Percentiles rank a stretch among this genome's conserved stretches.
These are phyloP conservation scores for Melinaea marsaeus DNA, from an alignment of 2,888 invertebrate genomes.

Conservation along the genomic window DNA sequence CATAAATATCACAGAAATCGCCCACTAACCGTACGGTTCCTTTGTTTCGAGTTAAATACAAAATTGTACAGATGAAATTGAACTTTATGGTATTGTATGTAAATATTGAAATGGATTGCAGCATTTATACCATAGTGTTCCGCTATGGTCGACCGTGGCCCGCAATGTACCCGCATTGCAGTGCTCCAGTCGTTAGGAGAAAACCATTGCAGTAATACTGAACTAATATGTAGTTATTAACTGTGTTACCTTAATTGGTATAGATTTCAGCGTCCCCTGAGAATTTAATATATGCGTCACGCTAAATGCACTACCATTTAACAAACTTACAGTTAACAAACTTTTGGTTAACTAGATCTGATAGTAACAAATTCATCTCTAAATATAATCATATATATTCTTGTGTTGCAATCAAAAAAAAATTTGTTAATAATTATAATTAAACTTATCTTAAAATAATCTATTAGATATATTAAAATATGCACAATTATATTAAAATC, in stretches of 20 bases:
- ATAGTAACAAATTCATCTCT: no score
- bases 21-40: conserved; percentile 29
- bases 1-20: conserved; percentile 28
- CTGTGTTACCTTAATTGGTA: conserved; percentile 35
- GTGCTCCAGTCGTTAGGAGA: conserved; percentile 34
- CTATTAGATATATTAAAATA: no score
- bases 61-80: conserved; percentile 24
- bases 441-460: no score
- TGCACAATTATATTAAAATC: no score
- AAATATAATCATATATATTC: no score
- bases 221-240: conserved; percentile 38
- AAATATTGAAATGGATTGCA: conserved; percentile 30
- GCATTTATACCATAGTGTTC: conserved; percentile 30
- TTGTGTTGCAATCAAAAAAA: no score
- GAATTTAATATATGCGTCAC: conserved; percentile 16
- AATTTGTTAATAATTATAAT: no score
- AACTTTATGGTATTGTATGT: conserved; percentile 25
- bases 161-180: conserved; percentile 38
- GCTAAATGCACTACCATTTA: not conserved
- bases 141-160: conserved; percentile 30
- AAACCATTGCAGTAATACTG: conserved; percentile 36
- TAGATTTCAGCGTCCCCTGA: conserved; percentile 25
- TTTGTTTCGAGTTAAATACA: conserved; percentile 28
- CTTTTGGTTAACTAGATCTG: not conserved
- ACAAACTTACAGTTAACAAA: not conserved